These are phyloP conservation scores for Liparis tanakae DNA, from an alignment of 2,797 vertebrate species.

Conservation along the genomic window DNA sequence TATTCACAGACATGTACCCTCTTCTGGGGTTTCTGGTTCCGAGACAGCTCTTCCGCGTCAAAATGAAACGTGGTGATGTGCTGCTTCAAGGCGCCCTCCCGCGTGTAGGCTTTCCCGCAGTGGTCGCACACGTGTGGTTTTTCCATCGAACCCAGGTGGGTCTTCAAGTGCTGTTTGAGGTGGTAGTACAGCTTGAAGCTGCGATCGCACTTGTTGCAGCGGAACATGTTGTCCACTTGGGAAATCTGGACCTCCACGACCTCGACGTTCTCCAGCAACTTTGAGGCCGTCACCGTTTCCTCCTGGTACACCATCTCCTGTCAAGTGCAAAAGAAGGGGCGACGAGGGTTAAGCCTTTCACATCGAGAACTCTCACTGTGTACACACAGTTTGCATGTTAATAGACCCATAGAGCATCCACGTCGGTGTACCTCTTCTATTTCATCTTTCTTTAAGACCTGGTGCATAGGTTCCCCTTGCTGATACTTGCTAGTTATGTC, in stretches of 20 bases:
- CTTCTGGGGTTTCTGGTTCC: constrained; percentile 91
- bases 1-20: constrained; percentile 97
- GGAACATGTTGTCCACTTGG: constrained; percentile 94
- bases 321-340: constrained; percentile 16
- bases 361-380: background rate
- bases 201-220: constrained; percentile 95
- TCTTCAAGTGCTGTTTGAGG: constrained; percentile 98
- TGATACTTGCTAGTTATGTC: constrained; percentile 99
- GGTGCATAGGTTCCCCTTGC: constrained; percentile 87
- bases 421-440: constrained; percentile 71
- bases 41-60: constrained; percentile 90
- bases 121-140: constrained; percentile 92
- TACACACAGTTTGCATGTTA: background rate
- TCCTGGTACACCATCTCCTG: constrained; percentile 83
- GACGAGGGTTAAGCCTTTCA: constrained; percentile 10
- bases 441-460: constrained; percentile 79
- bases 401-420: background rate
- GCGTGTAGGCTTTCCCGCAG: constrained; percentile 94
- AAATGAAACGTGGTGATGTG: constrained; percentile 93
- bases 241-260: constrained; percentile 98
- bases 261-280: constrained; percentile 94
- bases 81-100: constrained; percentile 95
- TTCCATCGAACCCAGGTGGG: constrained; percentile 84
- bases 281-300: constrained; percentile 85
- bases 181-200: constrained; percentile 98